Evolutionary conservation across 1,140 invertebrate species (phyloP), one percentile per base, ranked within the genome.

Genomic region (Drosophila nigromelanica): DNA sequence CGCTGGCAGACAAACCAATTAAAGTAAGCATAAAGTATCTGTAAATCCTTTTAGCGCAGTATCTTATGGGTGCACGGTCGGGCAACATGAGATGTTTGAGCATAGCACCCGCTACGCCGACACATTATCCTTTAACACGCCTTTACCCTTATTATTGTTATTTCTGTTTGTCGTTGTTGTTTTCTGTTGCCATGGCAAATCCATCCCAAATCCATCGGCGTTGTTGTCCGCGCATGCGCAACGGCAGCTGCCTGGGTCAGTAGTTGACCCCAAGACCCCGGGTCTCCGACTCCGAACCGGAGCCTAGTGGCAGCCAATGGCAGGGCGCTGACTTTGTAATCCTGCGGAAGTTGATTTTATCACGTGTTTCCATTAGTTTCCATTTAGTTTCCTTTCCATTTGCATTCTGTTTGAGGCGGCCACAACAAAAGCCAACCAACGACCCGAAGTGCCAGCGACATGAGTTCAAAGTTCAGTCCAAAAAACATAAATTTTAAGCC

Each of bases 331-430:
- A 67, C 67, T 61, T 51, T 81, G 75, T 87, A 87, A 87, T 87
- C 82, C 82, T 87, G 82, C 82, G 82, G 82, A 87, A 87, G 82
- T 87, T 82, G 83, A 78, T 71, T 76, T 69, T 82, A 87, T 82
- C 82, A 87, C 78, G 82, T 72, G 78, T 73, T 56, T 76, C 83
- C 76, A 85, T 85, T 80, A 77, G 80, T 74, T 80, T 63, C 73
- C 69, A 73, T 79, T 76, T 5, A 40, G 51, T 76, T 56, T 27
- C 61, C 43, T 56, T 43, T 43, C 15, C 47, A 56, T 66, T 71
- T 71, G 37, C 61, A 66, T 60, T 60, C 35, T 18, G 11, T n/a
- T 18, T 37, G 21, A 14, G 33, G 55, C 55, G 50, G 55, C 64
- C 56, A 56, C 54, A 73, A 68, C 35, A 73, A 47, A 43, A 61